Base-by-base conservation (phyloP, 2,888 invertebrate genomes). In the Mythimna impura region DNA sequence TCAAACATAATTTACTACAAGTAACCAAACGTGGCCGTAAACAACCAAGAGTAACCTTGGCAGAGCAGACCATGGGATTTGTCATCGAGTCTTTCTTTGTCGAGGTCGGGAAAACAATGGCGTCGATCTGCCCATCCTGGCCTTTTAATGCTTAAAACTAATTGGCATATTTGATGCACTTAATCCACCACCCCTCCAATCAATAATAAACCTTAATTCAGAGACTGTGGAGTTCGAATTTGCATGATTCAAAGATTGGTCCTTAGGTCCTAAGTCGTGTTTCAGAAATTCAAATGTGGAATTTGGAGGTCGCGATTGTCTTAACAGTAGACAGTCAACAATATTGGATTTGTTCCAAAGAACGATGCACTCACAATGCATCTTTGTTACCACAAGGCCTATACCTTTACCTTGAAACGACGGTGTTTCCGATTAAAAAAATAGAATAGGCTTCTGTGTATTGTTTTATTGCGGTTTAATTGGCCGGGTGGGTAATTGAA, bases 321-420 rank as follows among this genome's bases (percentile, higher is more conserved):
- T 93, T 90, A 89, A 90, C 81, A 86, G 88, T 89, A 89, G 86
- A 86, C 87, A 81, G 80, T 88, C 92, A 91, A 94, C 94, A 94
- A 93, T 96, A 94, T 96, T 96, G 96, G 96, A 96, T 95, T 94
- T 89, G 94, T 94, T 96, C 96, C 96, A 96, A 95, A 89, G 90
- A 88, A 87, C 89, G 89, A 90, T 88, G 90, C 87, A 87, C 86
- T 85, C 91, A 96, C 96, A 96, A 96, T 96, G 95, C 95, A 93
- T 93, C 94, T 94, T 95, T 95, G 95, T 95, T 94, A 92, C 89
- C 89, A 86, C 92, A 91, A 93, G 94, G 93, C 90, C 91, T 88
- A 89, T 87, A 86, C 88, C 89, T 90, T 91, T 88, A 92, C 94
- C 94, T 95, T 94, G 92, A 78, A 85, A 82, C 81, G 82, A 88